A percentile compares a stretch with the other conserved stretches of the same genome.
Conservation (phyloP, 1,140 invertebrate genomes). For the Magallana ariakensis region DNA sequence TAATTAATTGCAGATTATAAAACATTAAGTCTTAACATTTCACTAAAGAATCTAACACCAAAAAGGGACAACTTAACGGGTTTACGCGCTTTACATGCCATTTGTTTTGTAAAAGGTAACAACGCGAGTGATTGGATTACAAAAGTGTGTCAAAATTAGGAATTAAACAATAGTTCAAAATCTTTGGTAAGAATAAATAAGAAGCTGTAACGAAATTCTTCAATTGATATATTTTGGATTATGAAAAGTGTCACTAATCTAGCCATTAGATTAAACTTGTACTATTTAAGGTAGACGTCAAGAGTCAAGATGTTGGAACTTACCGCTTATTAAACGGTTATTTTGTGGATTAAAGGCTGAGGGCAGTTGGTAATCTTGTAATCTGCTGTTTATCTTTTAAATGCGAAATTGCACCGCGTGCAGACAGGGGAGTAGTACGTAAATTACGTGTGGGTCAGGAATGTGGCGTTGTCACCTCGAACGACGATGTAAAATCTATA, state of each 20-base stretch:
- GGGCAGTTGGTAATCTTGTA: not conserved
- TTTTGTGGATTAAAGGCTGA: not conserved
- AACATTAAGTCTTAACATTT: too few species aligned
- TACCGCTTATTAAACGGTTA: not conserved
- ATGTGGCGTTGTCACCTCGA: too few species aligned
- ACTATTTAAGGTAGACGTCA: not conserved
- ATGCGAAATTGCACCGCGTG: not conserved
- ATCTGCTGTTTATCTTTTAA: not conserved
- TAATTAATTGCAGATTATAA: too few species aligned
- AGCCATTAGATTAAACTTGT: not conserved
- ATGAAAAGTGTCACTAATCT: conserved; percentile 7
- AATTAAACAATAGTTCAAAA: not conserved
- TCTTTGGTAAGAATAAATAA: not conserved
- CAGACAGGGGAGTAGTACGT: not conserved
- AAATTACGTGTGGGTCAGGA: too few species aligned
- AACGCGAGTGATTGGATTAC: conserved; percentile 5
- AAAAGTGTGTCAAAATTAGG: conserved; percentile 13
- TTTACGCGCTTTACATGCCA: not conserved
- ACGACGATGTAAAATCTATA: too few species aligned
- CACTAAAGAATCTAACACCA: not conserved
- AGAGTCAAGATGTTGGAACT: conserved; percentile 4
- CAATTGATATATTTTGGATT: not conserved
- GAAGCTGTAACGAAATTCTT: not conserved
- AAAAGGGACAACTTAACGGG: not conserved
- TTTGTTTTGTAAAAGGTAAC: conserved; percentile 11